Evolutionary conservation across 2,113 vertebrate species (phyloP).

Genomic region (Cinclus cinclus): DNA sequence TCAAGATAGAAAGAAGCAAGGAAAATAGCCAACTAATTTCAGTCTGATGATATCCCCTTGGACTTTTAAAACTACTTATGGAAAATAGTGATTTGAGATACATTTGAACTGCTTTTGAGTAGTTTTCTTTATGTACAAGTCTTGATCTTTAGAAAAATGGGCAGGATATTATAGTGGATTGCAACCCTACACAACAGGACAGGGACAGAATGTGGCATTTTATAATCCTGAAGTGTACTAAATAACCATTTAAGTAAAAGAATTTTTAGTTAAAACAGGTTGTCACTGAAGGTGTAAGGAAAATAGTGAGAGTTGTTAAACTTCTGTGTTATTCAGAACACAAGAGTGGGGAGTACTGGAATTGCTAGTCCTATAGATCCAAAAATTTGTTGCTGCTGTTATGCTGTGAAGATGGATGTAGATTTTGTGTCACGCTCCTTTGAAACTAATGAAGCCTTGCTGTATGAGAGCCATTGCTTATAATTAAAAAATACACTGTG

Average conservation of each 20-base stretch:
- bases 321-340: background rate
- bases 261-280: background rate
- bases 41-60: background rate
- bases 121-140: background rate
- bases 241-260: background rate
- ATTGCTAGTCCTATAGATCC: background rate
- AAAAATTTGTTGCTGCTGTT: background rate
- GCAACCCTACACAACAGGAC: background rate
- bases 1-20: background rate
- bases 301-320: background rate
- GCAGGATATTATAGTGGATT: background rate
- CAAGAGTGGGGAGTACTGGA: background rate
- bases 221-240: background rate
- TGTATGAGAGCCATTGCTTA: background rate
- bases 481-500: background rate
- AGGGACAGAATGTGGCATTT: background rate
- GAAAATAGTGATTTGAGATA: background rate
- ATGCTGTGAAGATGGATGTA: background rate
- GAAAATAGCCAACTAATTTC: background rate
- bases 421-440: background rate
- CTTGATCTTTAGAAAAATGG: background rate
- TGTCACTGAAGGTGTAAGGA: background rate
- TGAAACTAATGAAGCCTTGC: background rate
- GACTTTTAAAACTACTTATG: background rate
- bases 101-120: background rate